Conservation (phyloP, 1,140 invertebrate species). For the Lineus longissimus region DNA sequence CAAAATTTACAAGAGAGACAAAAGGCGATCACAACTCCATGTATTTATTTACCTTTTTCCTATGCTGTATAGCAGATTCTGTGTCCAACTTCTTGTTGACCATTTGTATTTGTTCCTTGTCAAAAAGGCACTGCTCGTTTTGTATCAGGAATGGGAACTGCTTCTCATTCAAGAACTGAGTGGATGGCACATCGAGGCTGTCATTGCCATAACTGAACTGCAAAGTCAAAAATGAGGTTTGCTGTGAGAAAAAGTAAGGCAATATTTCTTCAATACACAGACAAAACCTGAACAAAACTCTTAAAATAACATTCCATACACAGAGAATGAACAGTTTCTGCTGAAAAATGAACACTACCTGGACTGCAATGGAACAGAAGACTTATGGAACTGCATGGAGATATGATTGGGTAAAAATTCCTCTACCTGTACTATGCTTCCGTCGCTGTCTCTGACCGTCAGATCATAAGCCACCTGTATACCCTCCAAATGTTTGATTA, state of each 20-base stretch:
- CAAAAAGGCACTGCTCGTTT: conserved; percentile 67
- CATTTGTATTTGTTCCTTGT: conserved; percentile 45
- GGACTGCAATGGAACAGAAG: too few species aligned
- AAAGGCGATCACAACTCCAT: too few species aligned
- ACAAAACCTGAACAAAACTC: too few species aligned
- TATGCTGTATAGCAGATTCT: neutral
- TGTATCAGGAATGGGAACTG: conserved; percentile 77
- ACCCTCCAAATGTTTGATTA: conserved; percentile 97
- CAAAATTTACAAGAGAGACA: too few species aligned
- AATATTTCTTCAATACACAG: too few species aligned
- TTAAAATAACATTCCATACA: too few species aligned
- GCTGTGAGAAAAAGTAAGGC: too few species aligned
- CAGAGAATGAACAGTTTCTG: too few species aligned
- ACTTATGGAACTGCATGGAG: too few species aligned
- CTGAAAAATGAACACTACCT: too few species aligned
- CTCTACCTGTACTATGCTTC: conserved; percentile 84
- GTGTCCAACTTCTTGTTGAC: neutral
- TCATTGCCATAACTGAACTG: conserved; percentile 96
- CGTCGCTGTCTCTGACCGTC: conserved; percentile 92
- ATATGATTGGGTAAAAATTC: too few species aligned
- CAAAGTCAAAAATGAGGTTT: conserved; percentile 9
- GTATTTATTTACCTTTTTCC: conserved; percentile 28
- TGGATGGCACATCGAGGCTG: conserved; percentile 85
- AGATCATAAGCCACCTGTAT: conserved; percentile 84
- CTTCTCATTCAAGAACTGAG: conserved; percentile 76